Percentiles rank a stretch among this genome's conserved stretches.
These are phyloP conservation scores for Sebastolobus altivelis DNA, from an alignment of 2,797 vertebrate species.

Conservation along the genomic window DNA sequence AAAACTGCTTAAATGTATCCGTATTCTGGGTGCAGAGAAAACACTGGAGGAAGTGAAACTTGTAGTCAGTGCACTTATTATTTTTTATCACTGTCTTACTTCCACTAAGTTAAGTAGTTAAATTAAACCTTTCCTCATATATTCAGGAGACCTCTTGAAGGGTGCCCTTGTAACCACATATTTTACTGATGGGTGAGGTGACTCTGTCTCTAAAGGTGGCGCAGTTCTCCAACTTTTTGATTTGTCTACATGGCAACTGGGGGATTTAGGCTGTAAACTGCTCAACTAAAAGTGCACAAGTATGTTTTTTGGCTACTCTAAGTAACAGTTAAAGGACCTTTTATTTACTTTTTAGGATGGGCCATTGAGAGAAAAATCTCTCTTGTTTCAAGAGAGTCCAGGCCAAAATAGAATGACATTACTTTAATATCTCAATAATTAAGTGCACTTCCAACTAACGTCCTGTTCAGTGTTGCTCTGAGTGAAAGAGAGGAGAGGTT, in stretches of 20 bases:
- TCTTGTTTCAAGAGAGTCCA: not conserved
- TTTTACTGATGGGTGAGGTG: not conserved
- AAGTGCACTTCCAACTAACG: not conserved
- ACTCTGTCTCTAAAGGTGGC: constrained; percentile 29
- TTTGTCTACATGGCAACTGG: not conserved
- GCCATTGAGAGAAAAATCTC: not conserved
- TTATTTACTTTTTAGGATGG: not conserved
- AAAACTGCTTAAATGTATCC: not conserved
- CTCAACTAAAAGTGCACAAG: not conserved
- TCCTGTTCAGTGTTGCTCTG: not conserved
- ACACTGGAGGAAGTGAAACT: constrained; percentile 20
- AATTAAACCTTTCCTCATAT: not conserved
- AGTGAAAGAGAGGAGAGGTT: not conserved
- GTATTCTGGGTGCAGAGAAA: not conserved
- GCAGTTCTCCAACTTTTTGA: constrained; percentile 29
- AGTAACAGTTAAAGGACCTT: not conserved
- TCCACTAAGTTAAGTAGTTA: not conserved
- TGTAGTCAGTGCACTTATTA: not conserved
- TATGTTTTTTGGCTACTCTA: not conserved
- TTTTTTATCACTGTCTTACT: not conserved
- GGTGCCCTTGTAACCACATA: too few species aligned
- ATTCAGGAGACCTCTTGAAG: not conserved
- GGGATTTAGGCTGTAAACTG: not conserved
- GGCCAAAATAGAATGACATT: not conserved
- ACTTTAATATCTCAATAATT: not conserved